Conservation (phyloP, 1,140 invertebrate genomes). For the Battus philenor region DNA sequence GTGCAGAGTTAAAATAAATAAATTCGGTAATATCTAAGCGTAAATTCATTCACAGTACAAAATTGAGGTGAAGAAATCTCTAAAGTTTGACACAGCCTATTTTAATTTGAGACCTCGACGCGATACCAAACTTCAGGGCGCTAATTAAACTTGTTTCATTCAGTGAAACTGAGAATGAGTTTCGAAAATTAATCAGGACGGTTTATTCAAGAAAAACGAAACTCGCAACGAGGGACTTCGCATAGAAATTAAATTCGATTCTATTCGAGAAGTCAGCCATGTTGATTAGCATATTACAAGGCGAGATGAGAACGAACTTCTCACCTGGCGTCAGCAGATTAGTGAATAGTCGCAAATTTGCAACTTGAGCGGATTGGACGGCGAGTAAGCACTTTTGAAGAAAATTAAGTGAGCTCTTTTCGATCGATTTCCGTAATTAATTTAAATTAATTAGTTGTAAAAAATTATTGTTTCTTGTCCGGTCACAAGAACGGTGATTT, state of each 20-base stretch:
- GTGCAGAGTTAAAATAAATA: no score
- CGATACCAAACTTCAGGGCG: conserved; percentile 40
- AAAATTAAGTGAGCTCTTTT: neutral
- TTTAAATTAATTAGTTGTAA: no score
- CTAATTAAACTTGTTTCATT: conserved; percentile 67
- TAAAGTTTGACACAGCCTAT: conserved; percentile 25
- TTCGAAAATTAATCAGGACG: conserved; percentile 61
- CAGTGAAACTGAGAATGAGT: conserved; percentile 62
- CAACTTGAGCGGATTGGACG: conserved; percentile 10
- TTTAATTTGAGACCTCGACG: conserved; percentile 38
- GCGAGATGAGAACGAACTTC: conserved; percentile 39
- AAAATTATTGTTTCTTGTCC: no score
- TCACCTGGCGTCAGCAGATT: conserved; percentile 33
- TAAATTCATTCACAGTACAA: no score
- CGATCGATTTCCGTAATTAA: no score
- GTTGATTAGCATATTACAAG: conserved; percentile 61
- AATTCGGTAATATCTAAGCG: no score
- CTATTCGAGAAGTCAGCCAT: conserved; percentile 44
- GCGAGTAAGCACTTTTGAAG: conserved; percentile 8
- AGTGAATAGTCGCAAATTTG: conserved; percentile 28
- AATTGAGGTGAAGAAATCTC: neutral
- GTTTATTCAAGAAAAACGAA: conserved; percentile 61
- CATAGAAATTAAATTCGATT: conserved; percentile 61
- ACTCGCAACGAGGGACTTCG: conserved; percentile 45
- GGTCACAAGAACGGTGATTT: no score